These are phyloP conservation scores for Leucopsar rothschildi DNA, from an alignment of 2,113 vertebrate genomes.

Conservation along the genomic window DNA sequence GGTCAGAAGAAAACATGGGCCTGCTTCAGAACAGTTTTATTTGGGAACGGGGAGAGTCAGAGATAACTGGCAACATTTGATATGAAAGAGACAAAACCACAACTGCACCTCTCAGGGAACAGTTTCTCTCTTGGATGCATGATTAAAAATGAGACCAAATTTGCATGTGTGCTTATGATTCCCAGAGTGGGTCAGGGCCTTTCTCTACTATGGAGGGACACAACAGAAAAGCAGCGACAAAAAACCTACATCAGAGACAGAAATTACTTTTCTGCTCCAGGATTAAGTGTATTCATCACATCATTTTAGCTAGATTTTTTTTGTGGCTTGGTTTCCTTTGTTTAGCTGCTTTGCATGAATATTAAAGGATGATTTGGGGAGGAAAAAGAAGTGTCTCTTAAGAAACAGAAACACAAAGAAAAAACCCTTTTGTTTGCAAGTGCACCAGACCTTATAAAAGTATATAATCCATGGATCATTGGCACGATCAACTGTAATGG, in stretches of 20 bases:
- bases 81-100: not conserved
- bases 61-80: not conserved
- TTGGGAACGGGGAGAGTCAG: not conserved
- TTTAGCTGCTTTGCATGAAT: conserved; percentile 53
- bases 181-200: not conserved
- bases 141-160: not conserved
- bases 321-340: not conserved
- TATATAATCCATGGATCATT: conserved; percentile 71
- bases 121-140: not conserved
- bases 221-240: not conserved
- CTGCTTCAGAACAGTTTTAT: not conserved
- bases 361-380: conserved; percentile 17
- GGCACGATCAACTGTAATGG: conserved; percentile 58
- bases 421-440: conserved; percentile 69
- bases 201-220: not conserved
- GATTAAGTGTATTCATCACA: conserved; percentile 7
- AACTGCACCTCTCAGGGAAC: not conserved
- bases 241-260: not conserved
- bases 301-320: conserved; percentile 29
- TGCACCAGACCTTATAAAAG: conserved; percentile 68
- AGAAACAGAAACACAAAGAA: conserved; percentile 64
- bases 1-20: not conserved
- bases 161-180: not conserved
- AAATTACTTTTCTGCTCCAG: conserved; percentile 7
- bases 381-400: not conserved